Evolutionary conservation across 2,113 vertebrate genomes (phyloP), one percentile per base, ranked within the genome.

Genomic region (Cryptotis parvus): DNA sequence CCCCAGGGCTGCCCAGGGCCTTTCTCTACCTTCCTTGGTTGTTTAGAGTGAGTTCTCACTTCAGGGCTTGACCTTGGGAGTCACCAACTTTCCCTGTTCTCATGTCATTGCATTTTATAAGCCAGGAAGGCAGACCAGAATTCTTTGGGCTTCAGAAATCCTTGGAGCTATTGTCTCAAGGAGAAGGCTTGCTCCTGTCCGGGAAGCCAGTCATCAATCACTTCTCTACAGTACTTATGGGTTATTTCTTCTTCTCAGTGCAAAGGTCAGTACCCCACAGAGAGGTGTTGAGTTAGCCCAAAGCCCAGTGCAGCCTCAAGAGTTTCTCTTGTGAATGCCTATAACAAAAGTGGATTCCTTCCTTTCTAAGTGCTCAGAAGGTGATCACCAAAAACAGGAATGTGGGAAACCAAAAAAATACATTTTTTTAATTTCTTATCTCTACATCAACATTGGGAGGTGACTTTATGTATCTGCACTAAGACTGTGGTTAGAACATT

Each of bases 401-500:
- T 75, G 65, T 65, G 86, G 92, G 79, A 84, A 63, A 76, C 63
- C 16, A 37, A 55, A 68, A 74, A 70, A 45, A 63, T 45, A 90
- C 15, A 26, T n/a, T 66, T 92, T 94, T 96, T 92, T 75, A 74
- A 70, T 84, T 92, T 87, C 27, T 72, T 18, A 79, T 74, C 24
- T 65, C 27, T 87, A 63, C 55, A 90, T 93, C 95, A 93, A 96
- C 90, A 91, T 95, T 89, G 80, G 52, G 49, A 88, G 93, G 86
- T 58, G 83, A 90, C 95, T 93, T 94, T 96, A 91, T 86, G 95
- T 95, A 75, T 90, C 45, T 89, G 85, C 84, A 52, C 87, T 66
- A 66, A 94, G 97, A 94, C 91, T 70, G 79, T 95, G 91, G 96
- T 90, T 20, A 85, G 73, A 73, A 93, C 84, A 83, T 92, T 96